These are phyloP conservation scores for Piprites chloris DNA, from an alignment of 2,113 vertebrate species.

Conservation along the genomic window DNA sequence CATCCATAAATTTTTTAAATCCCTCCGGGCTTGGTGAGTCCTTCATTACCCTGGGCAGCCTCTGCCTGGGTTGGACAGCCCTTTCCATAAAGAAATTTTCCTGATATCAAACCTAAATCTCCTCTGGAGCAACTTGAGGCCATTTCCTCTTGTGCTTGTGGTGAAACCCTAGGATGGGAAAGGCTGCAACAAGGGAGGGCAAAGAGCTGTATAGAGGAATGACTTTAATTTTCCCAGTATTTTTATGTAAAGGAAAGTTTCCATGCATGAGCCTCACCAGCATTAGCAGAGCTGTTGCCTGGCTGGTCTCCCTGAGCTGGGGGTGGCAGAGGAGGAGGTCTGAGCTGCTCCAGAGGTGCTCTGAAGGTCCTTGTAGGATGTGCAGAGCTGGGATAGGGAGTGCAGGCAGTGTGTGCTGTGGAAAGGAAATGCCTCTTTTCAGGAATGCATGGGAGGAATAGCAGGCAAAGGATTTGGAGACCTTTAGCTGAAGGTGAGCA, in stretches of 20 bases:
- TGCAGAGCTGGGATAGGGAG: neutral
- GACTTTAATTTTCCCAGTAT: neutral
- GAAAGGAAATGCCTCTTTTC: fast-evolving
- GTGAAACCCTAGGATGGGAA: neutral
- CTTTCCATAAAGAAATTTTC: neutral
- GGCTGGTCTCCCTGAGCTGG: neutral
- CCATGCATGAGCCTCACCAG: fast-evolving
- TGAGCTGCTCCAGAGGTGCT: neutral
- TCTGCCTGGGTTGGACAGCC: neutral
- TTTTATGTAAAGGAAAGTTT: neutral
- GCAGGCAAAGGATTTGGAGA: neutral
- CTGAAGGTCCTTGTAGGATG: fast-evolving
- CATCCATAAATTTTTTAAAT: neutral
- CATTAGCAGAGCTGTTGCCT: fast-evolving
- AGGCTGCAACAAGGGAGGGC: neutral
- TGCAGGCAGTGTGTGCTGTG: fast-evolving
- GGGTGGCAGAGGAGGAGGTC: neutral
- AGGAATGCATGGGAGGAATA: neutral
- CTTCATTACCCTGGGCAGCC: neutral
- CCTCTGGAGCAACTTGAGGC: neutral
- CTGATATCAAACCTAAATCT: neutral
- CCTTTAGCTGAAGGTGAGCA: neutral
- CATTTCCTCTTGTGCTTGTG: neutral
- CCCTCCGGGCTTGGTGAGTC: neutral
- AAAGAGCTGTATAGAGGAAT: neutral